phyloP scores from a whole-genome alignment of 2,888 invertebrate species.

The Acanthosepion lycidas region DNA sequence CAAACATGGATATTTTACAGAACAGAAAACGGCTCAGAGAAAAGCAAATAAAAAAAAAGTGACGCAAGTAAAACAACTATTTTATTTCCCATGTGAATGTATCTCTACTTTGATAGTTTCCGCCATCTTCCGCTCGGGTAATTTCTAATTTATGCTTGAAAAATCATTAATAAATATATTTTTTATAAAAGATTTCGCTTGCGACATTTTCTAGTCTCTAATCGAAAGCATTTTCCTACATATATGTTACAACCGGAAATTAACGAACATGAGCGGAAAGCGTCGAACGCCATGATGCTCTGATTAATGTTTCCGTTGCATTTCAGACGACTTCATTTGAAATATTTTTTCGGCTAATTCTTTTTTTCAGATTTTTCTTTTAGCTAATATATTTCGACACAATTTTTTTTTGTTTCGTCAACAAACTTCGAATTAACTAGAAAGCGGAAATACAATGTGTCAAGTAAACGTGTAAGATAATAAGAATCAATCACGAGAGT shows the following conservation, averaged over 20 bases:
- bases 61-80: background rate
- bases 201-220: background rate
- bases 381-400: background rate
- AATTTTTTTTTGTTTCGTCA: too few species aligned
- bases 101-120: background rate
- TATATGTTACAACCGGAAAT: background rate
- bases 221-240: background rate
- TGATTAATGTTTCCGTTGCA: background rate
- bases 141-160: background rate
- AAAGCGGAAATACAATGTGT: too few species aligned
- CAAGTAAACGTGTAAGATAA: too few species aligned
- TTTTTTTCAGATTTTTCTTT: background rate
- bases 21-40: background rate
- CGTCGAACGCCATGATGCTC: background rate
- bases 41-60: background rate
- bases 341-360: background rate
- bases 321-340: background rate
- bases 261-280: background rate
- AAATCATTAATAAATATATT: background rate
- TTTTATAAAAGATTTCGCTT: background rate
- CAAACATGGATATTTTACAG: background rate
- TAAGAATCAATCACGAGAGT: too few species aligned
- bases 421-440: too few species aligned
- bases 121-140: background rate
- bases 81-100: background rate